Evolutionary conservation across 2,888 invertebrate species (phyloP).

Genomic region (Hyalella azteca): DNA sequence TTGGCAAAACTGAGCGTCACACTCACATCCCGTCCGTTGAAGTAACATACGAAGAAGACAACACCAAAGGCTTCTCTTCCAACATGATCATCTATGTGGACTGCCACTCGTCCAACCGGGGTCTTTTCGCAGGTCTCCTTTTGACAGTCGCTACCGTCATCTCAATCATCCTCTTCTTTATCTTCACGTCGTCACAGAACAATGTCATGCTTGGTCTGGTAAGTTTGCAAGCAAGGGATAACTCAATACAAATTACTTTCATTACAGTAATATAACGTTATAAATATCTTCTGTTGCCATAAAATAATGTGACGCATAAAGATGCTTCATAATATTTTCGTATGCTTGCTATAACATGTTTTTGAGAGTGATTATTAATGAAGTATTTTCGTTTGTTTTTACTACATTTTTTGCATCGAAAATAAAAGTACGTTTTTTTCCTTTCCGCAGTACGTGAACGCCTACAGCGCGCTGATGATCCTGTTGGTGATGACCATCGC

Average conservation of each 20-base stretch:
- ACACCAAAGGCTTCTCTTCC: slow-evolving; percentile 59
- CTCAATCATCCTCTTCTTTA: slow-evolving; percentile 70
- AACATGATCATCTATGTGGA: slow-evolving; percentile 72
- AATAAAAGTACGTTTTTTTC: background rate
- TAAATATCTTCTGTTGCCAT: too few relatives aligned
- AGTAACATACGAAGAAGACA: slow-evolving; percentile 58
- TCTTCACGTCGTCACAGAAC: slow-evolving; percentile 60
- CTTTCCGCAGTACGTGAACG: slow-evolving; percentile 59
- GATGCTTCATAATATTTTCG: too few relatives aligned
- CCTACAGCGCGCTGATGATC: slow-evolving; percentile 67
- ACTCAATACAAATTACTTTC: background rate
- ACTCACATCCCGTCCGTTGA: slow-evolving; percentile 55
- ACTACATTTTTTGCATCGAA: background rate
- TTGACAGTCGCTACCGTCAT: slow-evolving; percentile 69
- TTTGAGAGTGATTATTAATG: background rate
- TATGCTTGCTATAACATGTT: too few relatives aligned
- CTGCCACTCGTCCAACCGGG: slow-evolving; percentile 78
- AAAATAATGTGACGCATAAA: too few relatives aligned
- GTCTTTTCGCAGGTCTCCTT: slow-evolving; percentile 74
- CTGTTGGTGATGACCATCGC: slow-evolving; percentile 69
- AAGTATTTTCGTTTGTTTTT: background rate
- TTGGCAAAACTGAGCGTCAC: slow-evolving; percentile 66
- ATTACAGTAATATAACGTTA: too few relatives aligned
- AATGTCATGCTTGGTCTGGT: slow-evolving; percentile 45
- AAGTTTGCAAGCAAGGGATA: background rate